Evolutionary conservation across 1,140 invertebrate genomes (phyloP), one percentile per base, ranked within the genome.

Genomic region (Asbolus verrucosus): DNA sequence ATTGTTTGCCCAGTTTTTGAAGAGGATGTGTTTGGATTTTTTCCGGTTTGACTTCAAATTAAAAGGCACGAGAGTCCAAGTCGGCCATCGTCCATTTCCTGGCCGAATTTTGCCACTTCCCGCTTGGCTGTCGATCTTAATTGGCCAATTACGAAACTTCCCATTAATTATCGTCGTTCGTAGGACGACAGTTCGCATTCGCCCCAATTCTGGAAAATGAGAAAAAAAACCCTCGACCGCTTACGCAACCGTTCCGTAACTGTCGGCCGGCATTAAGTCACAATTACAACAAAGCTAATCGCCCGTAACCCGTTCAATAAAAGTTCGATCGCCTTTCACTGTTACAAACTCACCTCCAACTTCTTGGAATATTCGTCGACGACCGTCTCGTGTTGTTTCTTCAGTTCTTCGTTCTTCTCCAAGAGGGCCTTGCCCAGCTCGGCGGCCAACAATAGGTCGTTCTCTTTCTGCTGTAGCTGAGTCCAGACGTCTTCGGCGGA

Each of bases 381-480:
- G 6, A 94, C 83, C 50, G 88, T 86, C 73, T 98, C 95, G 80
- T 95, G 91, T 77, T 95, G 92, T 70, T 90, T 88, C 70, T 90
- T 93, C 54, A 98, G 84, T 78, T 98, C 94, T 78, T 97, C 92
- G 80, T 98, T 98, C 78, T 94, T 94, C 76, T 98, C 95, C 60
- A 98, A 84, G 41, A 98, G 83, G 0, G 95, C 96, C 82, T 98
- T 98, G 14, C 96, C 96, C 24, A 98, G 84, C 81, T 98, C 95
- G 0, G 96, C 96, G 0, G 96, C 96, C 50, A 98, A 83, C 15
- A 96, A 88, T 6, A 98, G 87, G 80, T 98, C 96, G 69, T 92
- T 91, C 77, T 98, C 96, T 80, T 97, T 96, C 82, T 96, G 93
- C 73, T 92, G 93, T 14, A 98, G 83, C 78, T 95, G 89, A 11